These are phyloP conservation scores for Rhinoptilus africanus DNA, from an alignment of 2,113 vertebrate species.

Conservation along the genomic window DNA sequence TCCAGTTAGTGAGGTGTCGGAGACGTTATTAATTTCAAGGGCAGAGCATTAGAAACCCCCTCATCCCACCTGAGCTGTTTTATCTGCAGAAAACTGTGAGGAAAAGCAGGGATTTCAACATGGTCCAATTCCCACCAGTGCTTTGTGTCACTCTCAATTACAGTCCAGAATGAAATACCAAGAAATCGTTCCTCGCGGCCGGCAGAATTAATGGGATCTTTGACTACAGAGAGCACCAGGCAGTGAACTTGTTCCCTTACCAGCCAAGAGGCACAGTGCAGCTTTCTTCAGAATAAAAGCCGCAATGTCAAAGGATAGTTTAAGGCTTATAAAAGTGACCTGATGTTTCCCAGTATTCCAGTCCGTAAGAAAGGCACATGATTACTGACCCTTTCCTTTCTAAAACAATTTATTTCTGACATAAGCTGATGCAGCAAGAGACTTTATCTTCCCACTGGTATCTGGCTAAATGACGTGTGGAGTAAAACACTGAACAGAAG, in stretches of 20 bases:
- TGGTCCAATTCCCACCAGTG: conserved; percentile 14
- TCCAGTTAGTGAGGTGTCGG: background rate
- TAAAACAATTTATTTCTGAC: background rate
- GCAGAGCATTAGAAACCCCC: background rate
- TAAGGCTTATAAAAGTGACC: conserved; percentile 29
- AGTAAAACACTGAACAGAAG: background rate
- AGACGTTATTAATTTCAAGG: background rate
- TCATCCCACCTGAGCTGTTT: conserved; percentile 12
- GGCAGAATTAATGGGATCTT: conserved; percentile 59
- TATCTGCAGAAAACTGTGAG: background rate
- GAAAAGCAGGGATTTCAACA: conserved; percentile 27
- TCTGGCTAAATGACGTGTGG: background rate
- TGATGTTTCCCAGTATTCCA: background rate
- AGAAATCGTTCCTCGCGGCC: background rate
- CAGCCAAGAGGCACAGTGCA: conserved; percentile 46
- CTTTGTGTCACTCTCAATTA: conserved; percentile 57
- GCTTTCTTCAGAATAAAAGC: conserved; percentile 52
- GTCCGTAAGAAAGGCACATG: background rate
- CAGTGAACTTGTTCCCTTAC: conserved; percentile 33
- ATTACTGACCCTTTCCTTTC: conserved; percentile 6
- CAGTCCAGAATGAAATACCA: conserved; percentile 47
- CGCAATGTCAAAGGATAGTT: conserved; percentile 29
- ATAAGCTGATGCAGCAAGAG: background rate
- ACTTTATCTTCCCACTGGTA: background rate
- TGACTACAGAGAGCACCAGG: conserved; percentile 42